Evolutionary conservation across 2,113 vertebrate genomes (phyloP).

Genomic region (Zootoca vivipara): DNA sequence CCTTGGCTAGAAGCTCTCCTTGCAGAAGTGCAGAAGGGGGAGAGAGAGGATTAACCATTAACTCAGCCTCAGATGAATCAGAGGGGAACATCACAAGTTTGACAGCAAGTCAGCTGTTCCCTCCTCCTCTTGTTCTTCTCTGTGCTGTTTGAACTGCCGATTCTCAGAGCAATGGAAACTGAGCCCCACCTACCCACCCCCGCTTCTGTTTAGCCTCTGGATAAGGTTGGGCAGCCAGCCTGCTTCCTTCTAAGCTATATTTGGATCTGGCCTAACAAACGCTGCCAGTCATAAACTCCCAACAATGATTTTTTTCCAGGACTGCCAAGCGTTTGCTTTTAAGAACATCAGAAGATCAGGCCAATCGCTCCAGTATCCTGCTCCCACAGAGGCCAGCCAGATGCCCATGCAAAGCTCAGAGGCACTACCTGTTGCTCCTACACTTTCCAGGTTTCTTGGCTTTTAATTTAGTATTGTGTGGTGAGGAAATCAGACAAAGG

Average conservation of each 20-base stretch:
- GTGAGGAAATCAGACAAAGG: too few relatives aligned
- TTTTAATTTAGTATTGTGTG: not conserved
- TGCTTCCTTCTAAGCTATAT: not conserved
- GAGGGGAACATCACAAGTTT: not conserved
- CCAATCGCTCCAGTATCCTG: too few relatives aligned
- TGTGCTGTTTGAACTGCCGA: not conserved
- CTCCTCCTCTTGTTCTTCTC: not conserved
- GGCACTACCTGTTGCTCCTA: too few relatives aligned
- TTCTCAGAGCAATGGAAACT: not conserved
- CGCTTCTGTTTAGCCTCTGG: not conserved
- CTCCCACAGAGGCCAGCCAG: too few relatives aligned
- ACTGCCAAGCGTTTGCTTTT: not conserved
- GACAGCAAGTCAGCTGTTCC: not conserved
- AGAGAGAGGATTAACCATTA: not conserved
- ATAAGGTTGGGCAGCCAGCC: not conserved
- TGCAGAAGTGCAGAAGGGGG: not conserved
- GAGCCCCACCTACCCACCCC: not conserved
- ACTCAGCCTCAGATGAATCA: not conserved
- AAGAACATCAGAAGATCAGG: too few relatives aligned
- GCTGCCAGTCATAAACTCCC: not conserved
- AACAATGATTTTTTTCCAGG: not conserved
- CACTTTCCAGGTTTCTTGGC: not conserved
- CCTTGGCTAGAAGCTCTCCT: accelerated
- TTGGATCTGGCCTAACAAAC: not conserved
- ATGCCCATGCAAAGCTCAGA: too few relatives aligned